Conservation (phyloP, 64 coral and sea anemone genomes). For the Catalaphyllia jardinei region DNA sequence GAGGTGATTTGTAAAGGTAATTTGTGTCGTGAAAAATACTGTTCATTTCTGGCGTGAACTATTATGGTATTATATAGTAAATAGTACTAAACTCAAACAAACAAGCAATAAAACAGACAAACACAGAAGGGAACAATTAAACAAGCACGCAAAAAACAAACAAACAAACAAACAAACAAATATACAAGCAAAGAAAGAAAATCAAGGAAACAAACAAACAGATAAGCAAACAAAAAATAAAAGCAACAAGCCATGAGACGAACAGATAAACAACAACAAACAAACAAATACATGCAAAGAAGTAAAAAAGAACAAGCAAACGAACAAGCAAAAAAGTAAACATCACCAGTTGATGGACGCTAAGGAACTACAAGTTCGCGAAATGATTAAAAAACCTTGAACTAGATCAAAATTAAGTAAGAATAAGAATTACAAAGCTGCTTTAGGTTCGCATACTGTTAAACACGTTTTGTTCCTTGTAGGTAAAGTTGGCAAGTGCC, state of each 20-base stretch:
- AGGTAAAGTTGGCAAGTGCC: constrained; percentile 78
- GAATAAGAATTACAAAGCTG: neutral
- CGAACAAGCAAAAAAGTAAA: neutral
- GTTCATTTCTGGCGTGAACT: neutral
- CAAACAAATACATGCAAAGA: no score
- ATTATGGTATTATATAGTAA: no score
- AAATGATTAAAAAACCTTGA: neutral
- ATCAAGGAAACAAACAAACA: neutral
- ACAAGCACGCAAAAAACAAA: neutral
- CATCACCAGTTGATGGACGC: neutral
- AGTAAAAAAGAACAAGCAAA: neutral
- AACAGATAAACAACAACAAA: no score
- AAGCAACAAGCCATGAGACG: neutral
- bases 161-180: neutral
- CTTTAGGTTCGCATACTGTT: neutral
- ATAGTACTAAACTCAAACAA: neutral
- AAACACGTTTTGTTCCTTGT: neutral
- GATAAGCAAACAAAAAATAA: neutral
- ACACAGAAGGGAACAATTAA: neutral
- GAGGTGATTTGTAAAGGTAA: constrained; percentile 65
- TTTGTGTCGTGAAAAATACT: neutral
- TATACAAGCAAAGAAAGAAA: neutral
- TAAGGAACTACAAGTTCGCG: no score
- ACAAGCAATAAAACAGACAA: neutral
- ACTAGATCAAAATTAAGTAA: neutral